Evolutionary conservation across 2,888 invertebrate genomes (phyloP).

Genomic region (Drosophila aldrichi): DNA sequence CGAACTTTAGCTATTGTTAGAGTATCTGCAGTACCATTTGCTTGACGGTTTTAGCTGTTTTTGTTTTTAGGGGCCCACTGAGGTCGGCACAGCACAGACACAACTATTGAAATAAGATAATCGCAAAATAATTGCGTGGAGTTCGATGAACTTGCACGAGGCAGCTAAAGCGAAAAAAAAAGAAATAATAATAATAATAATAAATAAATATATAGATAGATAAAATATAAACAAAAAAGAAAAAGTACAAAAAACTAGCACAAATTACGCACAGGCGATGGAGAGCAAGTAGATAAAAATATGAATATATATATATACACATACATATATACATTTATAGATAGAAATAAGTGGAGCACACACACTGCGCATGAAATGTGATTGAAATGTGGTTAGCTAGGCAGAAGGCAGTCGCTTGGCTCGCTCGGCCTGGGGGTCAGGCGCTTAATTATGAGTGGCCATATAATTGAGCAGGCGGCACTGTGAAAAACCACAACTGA

Average conservation of each 20-base stretch:
- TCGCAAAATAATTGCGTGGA: constrained; percentile 71
- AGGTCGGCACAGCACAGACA: constrained; percentile 18
- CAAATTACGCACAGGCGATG: constrained; percentile 33
- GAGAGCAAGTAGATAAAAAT: constrained; percentile 56
- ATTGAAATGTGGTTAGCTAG: constrained; percentile 32
- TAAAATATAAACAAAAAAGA: background rate
- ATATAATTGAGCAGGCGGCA: constrained; percentile 19
- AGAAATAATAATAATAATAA: constrained; percentile 16
- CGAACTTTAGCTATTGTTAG: background rate
- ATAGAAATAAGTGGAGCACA: constrained; percentile 34
- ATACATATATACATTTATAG: background rate
- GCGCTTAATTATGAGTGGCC: constrained; percentile 38
- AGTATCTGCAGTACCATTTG: constrained; percentile 18
- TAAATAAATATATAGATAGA: constrained; percentile 22
- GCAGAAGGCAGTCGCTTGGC: background rate
- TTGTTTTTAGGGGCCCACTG: constrained; percentile 16
- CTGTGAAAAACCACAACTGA: background rate
- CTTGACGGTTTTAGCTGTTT: constrained; percentile 23
- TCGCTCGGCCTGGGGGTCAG: constrained; percentile 25
- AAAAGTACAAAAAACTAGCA: constrained; percentile 27
- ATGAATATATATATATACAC: constrained; percentile 35
- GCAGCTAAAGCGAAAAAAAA: constrained; percentile 11
- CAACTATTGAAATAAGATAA: constrained; percentile 63
- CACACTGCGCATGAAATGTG: constrained; percentile 29
- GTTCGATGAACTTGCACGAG: constrained; percentile 69